phyloP scores from a whole-genome alignment of 1,140 invertebrate species.

The Ericerus pela region DNA sequence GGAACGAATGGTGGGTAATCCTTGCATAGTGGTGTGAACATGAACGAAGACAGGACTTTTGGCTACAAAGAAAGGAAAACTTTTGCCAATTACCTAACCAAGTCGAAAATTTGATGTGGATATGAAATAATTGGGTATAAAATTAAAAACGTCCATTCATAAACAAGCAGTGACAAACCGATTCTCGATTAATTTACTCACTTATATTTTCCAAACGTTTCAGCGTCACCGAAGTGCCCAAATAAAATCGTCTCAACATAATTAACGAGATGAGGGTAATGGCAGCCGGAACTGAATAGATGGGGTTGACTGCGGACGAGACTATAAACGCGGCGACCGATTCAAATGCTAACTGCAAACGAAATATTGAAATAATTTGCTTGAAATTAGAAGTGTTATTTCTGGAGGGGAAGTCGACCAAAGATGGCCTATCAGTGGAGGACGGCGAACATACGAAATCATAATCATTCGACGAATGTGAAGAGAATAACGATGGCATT shows the following conservation, averaged over 20 bases:
- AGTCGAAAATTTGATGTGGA: too few species aligned
- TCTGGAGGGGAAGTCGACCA: too few species aligned
- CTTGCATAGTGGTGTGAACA: slow-evolving; percentile 70
- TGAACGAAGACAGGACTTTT: slow-evolving; percentile 74
- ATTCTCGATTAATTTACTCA: slow-evolving; percentile 27
- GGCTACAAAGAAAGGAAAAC: slow-evolving; percentile 35
- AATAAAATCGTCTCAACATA: slow-evolving; percentile 41
- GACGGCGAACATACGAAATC: too few species aligned
- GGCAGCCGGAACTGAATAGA: slow-evolving; percentile 34
- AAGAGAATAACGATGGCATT: too few species aligned
- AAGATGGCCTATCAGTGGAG: too few species aligned
- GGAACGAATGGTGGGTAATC: slow-evolving; percentile 73
- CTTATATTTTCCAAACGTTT: slow-evolving; percentile 47
- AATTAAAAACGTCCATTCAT: not conserved
- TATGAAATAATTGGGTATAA: not conserved
- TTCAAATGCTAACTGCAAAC: too few species aligned
- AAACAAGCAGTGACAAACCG: not conserved
- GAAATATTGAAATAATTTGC: too few species aligned
- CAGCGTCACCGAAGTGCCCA: slow-evolving; percentile 44
- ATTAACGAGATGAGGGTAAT: slow-evolving; percentile 38
- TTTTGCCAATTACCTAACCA: too few species aligned
- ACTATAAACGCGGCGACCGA: slow-evolving; percentile 31
- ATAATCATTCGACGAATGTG: too few species aligned
- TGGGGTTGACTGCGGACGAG: slow-evolving; percentile 35
- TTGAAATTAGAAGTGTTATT: too few species aligned